Conservation (phyloP, 92 coral and sea anemone species). For the Actinernus sp. region DNA sequence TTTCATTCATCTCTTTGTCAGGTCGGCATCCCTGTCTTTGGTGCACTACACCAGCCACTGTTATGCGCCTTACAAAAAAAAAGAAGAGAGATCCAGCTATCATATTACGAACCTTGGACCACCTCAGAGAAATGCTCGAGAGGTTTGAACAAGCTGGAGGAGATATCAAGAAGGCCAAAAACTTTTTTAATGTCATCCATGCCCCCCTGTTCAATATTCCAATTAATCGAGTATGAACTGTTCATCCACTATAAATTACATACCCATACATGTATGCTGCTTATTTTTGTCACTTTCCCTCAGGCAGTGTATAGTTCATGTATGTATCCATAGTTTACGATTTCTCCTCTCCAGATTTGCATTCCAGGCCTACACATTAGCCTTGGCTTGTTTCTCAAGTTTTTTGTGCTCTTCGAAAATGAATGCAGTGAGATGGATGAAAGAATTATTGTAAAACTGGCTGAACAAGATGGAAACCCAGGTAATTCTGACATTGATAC, state of each 20-base stretch:
- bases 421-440: constrained; percentile 2
- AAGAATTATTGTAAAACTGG: no score
- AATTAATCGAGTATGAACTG: constrained; percentile 9
- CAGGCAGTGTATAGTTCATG: no score
- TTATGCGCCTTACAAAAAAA: constrained; percentile 1
- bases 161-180: constrained; percentile 14
- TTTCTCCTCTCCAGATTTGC: constrained; percentile 1
- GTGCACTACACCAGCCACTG: constrained; percentile 2
- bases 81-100: not conserved
- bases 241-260: no score
- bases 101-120: not conserved
- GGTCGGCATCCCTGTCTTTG: constrained; percentile 18
- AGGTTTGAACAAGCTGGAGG: constrained; percentile 2
- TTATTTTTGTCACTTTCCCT: no score
- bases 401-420: not conserved
- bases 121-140: not conserved
- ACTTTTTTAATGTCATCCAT: constrained; percentile 23
- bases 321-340: no score
- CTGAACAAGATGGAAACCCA: not conserved
- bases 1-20: no score
- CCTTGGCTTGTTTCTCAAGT: constrained; percentile 11
- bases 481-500: not conserved
- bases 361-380: constrained; percentile 16
- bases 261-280: no score
- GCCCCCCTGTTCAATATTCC: constrained; percentile 23